Evolutionary conservation across 2,113 vertebrate genomes (phyloP).

Genomic region (Cephalopterus ornatus): DNA sequence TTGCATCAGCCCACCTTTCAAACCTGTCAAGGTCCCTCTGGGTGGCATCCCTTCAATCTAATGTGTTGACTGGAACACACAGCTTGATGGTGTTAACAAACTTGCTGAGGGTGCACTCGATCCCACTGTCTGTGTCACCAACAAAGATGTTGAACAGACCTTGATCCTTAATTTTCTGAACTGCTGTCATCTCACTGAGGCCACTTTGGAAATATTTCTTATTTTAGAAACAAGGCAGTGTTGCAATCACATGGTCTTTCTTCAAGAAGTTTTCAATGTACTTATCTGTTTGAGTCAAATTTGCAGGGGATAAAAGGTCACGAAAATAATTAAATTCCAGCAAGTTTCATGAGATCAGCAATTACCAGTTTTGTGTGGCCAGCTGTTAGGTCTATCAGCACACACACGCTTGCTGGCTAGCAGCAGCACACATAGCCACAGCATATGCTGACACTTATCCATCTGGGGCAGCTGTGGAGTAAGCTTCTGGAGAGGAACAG

Average conservation of each 20-base stretch:
- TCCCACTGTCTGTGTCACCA: neutral
- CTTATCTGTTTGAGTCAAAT: neutral
- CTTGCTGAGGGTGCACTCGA: neutral
- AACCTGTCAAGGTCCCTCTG: neutral
- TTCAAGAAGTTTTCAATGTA: neutral
- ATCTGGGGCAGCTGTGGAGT: neutral
- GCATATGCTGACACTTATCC: neutral
- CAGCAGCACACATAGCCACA: neutral
- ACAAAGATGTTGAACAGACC: neutral
- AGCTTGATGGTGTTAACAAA: neutral
- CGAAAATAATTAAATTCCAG: slow-evolving; percentile 1
- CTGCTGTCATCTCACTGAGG: neutral
- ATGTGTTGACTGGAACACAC: accelerated
- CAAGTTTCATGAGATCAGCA: slow-evolving; percentile 23
- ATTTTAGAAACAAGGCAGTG: neutral
- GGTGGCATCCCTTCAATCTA: neutral
- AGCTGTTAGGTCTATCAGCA: neutral
- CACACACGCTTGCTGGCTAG: accelerated
- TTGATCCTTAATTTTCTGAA: neutral
- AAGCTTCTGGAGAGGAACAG: neutral
- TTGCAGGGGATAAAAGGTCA: neutral
- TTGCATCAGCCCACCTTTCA: neutral
- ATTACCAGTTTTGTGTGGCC: neutral
- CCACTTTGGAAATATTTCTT: neutral
- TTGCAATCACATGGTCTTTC: neutral